Evolutionary conservation across 2,888 invertebrate species (phyloP).

Genomic region (Drepana falcataria): DNA sequence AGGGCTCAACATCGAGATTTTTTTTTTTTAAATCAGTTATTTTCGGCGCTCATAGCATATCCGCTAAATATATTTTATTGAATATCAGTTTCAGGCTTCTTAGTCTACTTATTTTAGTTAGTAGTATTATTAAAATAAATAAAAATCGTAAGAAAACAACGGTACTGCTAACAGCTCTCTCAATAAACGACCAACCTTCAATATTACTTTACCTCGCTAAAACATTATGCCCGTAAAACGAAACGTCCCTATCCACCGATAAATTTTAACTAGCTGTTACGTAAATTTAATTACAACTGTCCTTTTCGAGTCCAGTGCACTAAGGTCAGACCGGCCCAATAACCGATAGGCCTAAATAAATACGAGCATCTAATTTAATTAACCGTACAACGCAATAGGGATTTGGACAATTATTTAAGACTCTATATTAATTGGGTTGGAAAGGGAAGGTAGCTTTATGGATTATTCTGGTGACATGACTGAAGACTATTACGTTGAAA

Average conservation of each 20-base stretch:
- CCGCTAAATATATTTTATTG: too few species aligned
- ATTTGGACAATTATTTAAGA: constrained; percentile 22
- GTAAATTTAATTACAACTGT: not conserved
- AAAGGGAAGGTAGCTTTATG: not conserved
- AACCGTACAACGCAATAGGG: constrained; percentile 32
- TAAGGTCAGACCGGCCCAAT: constrained; percentile 29
- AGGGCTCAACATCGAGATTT: too few species aligned
- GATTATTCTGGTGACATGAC: not conserved
- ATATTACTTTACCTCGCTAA: not conserved
- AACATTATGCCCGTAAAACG: not conserved
- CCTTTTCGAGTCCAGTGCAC: constrained; percentile 10
- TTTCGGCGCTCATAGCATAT: too few species aligned
- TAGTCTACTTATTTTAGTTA: too few species aligned
- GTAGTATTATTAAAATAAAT: too few species aligned
- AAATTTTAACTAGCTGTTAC: not conserved
- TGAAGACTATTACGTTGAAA: not conserved
- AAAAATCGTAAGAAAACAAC: too few species aligned
- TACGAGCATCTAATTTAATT: constrained; percentile 42
- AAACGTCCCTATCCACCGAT: not conserved
- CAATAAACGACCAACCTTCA: too few species aligned
- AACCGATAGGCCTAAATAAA: constrained; percentile 43
- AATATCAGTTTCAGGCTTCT: too few species aligned
- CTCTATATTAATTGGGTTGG: constrained; percentile 8
- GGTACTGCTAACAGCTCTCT: too few species aligned
- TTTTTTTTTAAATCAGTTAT: too few species aligned